Conservation (phyloP, 2,797 vertebrate genomes). For the Australoheros facetus region DNA sequence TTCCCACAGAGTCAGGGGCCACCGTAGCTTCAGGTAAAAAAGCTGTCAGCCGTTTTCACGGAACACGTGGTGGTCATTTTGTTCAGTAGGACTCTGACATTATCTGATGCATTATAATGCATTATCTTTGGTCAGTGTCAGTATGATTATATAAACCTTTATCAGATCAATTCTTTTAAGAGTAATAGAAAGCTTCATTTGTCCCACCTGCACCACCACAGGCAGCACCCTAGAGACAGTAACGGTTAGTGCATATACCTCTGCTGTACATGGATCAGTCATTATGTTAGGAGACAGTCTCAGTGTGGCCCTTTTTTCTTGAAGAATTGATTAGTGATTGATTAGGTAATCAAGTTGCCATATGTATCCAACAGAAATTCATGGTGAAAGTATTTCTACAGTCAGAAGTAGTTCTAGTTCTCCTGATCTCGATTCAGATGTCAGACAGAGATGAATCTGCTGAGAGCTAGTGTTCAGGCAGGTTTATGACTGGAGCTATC, state of each 20-base stretch:
- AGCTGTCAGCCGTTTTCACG: no score
- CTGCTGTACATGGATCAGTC: neutral
- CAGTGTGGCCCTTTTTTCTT: neutral
- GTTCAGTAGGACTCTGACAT: neutral
- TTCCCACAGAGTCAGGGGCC: neutral
- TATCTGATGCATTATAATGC: no score
- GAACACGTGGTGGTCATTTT: no score
- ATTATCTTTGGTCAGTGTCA: neutral
- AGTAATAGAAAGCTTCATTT: neutral
- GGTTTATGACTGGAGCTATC: neutral
- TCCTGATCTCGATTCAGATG: neutral
- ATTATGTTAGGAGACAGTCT: neutral
- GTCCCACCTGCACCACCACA: neutral
- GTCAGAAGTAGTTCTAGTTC: neutral
- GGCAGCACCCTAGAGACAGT: neutral
- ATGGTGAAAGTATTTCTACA: neutral
- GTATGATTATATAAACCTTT: neutral
- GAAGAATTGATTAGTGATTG: neutral
- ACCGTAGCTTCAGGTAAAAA: no score
- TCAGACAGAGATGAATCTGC: neutral
- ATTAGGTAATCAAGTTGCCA: no score
- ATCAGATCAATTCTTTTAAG: neutral
- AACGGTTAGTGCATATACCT: no score
- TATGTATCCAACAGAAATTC: neutral
- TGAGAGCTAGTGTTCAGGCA: neutral